Conservation (phyloP, 2,888 invertebrate genomes). For the Sympetrum striolatum region DNA sequence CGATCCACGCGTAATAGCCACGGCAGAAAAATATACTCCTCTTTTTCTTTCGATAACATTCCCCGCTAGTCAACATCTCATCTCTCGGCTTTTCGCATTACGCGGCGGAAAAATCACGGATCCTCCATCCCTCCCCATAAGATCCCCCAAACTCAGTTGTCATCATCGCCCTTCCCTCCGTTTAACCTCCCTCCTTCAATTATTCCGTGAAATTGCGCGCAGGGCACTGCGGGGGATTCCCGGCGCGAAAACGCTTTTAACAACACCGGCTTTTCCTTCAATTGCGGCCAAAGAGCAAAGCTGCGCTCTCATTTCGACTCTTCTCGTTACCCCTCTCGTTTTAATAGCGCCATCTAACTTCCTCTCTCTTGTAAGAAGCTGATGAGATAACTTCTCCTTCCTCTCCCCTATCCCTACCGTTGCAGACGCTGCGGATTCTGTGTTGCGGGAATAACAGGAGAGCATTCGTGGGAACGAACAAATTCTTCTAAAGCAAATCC, state of each 20-base stretch:
- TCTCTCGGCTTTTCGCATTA: background rate
- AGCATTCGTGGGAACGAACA: no score
- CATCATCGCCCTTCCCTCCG: background rate
- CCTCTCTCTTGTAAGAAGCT: background rate
- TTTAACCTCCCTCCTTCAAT: background rate
- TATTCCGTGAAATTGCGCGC: conserved; percentile 31
- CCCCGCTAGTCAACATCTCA: background rate
- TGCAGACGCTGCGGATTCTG: no score
- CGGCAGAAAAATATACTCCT: no score
- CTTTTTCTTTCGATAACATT: background rate
- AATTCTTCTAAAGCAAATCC: no score
- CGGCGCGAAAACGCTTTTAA: conserved; percentile 16
- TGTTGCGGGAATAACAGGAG: no score
- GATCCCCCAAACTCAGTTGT: no score
- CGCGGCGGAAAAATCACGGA: background rate
- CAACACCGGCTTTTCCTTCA: conserved; percentile 3
- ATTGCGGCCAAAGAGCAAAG: background rate
- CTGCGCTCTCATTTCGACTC: background rate
- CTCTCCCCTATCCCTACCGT: background rate
- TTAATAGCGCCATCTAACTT: background rate
- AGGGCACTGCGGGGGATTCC: background rate
- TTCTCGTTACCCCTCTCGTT: background rate
- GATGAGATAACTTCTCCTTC: background rate
- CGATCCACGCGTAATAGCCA: no score
- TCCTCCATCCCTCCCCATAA: background rate